Percentiles rank a stretch among this genome's conserved stretches.
phyloP scores from a whole-genome alignment of 2,888 invertebrate genomes.

The Drosophila longiperda region DNA sequence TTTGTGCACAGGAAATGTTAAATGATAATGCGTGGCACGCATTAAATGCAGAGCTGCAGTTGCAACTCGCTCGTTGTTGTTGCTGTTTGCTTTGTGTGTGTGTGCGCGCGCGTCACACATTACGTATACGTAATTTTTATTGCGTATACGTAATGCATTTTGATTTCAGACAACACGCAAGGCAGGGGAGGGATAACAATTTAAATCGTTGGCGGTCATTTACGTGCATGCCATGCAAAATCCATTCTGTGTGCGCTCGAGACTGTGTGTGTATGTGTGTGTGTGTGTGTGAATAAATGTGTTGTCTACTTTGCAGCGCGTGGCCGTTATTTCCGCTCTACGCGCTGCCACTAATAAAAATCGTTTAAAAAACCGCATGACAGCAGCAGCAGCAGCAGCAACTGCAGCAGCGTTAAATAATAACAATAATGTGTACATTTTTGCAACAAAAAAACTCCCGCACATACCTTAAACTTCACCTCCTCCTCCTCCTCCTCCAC shows the following conservation, averaged over 20 bases:
- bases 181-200: constrained; percentile 55
- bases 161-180: constrained; percentile 74
- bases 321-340: constrained; percentile 77
- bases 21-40: constrained; percentile 78
- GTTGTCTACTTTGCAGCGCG: constrained; percentile 79
- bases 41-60: constrained; percentile 68
- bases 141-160: constrained; percentile 80
- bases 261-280: neutral
- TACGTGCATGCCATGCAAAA: constrained; percentile 78
- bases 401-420: constrained; percentile 68
- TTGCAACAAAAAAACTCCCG: constrained; percentile 17
- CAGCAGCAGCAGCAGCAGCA: constrained; percentile 50
- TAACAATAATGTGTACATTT: constrained; percentile 77
- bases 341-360: constrained; percentile 77
- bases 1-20: constrained; percentile 75
- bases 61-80: constrained; percentile 8
- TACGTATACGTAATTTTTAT: constrained; percentile 77
- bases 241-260: constrained; percentile 31
- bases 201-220: constrained; percentile 80
- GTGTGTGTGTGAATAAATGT: constrained; percentile 29
- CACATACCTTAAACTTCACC: neutral
- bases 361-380: constrained; percentile 79
- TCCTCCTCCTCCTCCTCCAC: neutral
- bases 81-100: constrained; percentile 10
- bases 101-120: constrained; percentile 54